Conservation (phyloP, 2,888 invertebrate genomes). For the Agelastica alni region DNA sequence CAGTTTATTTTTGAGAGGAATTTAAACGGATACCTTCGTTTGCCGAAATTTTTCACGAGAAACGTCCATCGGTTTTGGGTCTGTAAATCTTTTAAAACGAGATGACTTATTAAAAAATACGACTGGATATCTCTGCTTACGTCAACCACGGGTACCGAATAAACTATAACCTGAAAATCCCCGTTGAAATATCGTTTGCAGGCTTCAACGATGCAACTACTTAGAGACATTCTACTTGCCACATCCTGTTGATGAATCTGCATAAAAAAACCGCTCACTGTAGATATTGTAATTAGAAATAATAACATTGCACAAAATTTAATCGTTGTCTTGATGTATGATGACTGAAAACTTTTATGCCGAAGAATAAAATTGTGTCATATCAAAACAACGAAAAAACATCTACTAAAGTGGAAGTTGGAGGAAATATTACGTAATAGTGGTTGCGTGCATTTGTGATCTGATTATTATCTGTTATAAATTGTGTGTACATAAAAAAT, state of each 20-base stretch:
- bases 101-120: slow-evolving; percentile 19
- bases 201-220: slow-evolving; percentile 28
- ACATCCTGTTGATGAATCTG: slow-evolving; percentile 3
- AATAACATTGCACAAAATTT: no score
- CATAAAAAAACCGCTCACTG: neutral
- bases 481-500: no score
- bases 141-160: slow-evolving; percentile 19
- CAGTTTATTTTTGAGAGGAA: slow-evolving; percentile 17
- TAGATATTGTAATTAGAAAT: neutral
- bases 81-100: slow-evolving; percentile 19
- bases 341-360: no score
- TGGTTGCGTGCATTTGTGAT: no score
- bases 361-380: no score
- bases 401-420: no score
- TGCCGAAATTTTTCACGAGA: slow-evolving; percentile 21
- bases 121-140: slow-evolving; percentile 6
- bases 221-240: slow-evolving; percentile 22
- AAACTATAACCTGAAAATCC: slow-evolving; percentile 24
- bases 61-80: slow-evolving; percentile 19
- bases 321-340: no score
- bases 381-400: no score
- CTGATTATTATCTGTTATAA: no score
- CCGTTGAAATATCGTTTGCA: slow-evolving; percentile 23
- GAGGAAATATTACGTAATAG: no score
- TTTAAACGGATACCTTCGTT: neutral